Evolutionary conservation across 2,797 vertebrate species (phyloP).

Genomic region (Phoxinus dragarum): DNA sequence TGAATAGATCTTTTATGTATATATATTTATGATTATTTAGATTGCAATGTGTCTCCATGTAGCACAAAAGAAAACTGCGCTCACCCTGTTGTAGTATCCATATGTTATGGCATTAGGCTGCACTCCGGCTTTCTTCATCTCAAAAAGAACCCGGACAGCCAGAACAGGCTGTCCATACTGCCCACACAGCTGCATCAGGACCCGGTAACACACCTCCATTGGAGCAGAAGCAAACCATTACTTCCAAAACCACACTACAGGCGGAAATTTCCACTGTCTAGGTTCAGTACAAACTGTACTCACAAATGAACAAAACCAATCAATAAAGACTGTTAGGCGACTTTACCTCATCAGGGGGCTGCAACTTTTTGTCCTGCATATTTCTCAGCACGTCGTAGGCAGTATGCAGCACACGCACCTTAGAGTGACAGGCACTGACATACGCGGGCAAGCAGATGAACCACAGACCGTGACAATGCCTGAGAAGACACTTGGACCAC

Average conservation of each 20-base stretch:
- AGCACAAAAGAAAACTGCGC: slow-evolving; percentile 1
- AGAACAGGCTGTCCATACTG: slow-evolving; percentile 97
- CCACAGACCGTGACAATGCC: slow-evolving; percentile 97
- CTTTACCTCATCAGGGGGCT: slow-evolving; percentile 94
- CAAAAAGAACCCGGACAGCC: slow-evolving; percentile 93
- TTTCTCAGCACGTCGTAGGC: slow-evolving; percentile 94
- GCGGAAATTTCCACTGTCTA: slow-evolving; percentile 19
- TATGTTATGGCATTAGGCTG: slow-evolving; percentile 99
- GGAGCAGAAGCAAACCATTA: rapidly evolving
- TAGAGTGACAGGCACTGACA: slow-evolving; percentile 91
- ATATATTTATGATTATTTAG: slow-evolving; percentile 1
- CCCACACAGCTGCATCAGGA: slow-evolving; percentile 96
- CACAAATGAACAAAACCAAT: neutral
- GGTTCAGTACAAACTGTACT: slow-evolving; percentile 8
- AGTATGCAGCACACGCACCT: slow-evolving; percentile 91
- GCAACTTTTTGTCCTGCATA: slow-evolving; percentile 96
- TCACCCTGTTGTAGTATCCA: slow-evolving; percentile 97
- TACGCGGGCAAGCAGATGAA: slow-evolving; percentile 98
- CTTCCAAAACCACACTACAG: slow-evolving; percentile 10
- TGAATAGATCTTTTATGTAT: neutral
- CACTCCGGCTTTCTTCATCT: slow-evolving; percentile 98
- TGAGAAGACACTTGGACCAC: slow-evolving; percentile 97
- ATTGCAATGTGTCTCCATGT: neutral
- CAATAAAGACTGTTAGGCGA: neutral
- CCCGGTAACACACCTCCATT: slow-evolving; percentile 93